Base-by-base conservation (phyloP, 1,140 invertebrate species). In the Brachionus paranguensis region DNA sequence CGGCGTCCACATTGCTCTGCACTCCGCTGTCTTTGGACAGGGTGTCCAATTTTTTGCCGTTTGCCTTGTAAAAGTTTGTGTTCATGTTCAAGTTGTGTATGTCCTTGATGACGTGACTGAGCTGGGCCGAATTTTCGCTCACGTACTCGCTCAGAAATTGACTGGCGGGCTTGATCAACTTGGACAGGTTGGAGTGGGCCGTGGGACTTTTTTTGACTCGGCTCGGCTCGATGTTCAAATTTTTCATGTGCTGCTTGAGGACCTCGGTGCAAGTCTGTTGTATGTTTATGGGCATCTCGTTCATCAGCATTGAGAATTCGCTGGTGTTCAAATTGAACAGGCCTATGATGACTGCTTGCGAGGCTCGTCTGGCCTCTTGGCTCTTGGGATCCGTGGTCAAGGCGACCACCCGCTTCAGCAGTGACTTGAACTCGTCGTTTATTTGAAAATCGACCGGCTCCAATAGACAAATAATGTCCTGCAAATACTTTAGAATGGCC, bases 261-360 rank as follows among this genome's bases (percentile, higher is more conserved):
- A 95, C 91, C 64, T 92, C 92, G 78, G 93, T 92, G 47, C 94
- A 95, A 33, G 93, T 91, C 86, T 95, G 93, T 88, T 93, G 93
- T 88, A 93, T 94, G 84, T 93, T 93, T 87, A 94, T 93, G 17
- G 95, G 93, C 84, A 98, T 90, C 83, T 93, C 93, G 50, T 93
- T 92, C 85, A 97, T 90, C 84, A 96, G 91, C 88, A 93, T 92
- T 11, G 95, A 96, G 84, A 95, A 93, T 88, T 95, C 93, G 2
- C 95, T 92, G 53, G 94, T 93, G 89, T 96, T 95, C 83, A 95
- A 92, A 91, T 96, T 95, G 89, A 96, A 97, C 29, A 97, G 90
- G 5, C 93, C 93, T 64, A 95, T 92, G 60, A 98, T 90, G 53
- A 95, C 94, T 65, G 92, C 91, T 84, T 94, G 92, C 2, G 95